Evolutionary conservation across 2,888 invertebrate genomes (phyloP).

Genomic region (Eretmocerus hayati): DNA sequence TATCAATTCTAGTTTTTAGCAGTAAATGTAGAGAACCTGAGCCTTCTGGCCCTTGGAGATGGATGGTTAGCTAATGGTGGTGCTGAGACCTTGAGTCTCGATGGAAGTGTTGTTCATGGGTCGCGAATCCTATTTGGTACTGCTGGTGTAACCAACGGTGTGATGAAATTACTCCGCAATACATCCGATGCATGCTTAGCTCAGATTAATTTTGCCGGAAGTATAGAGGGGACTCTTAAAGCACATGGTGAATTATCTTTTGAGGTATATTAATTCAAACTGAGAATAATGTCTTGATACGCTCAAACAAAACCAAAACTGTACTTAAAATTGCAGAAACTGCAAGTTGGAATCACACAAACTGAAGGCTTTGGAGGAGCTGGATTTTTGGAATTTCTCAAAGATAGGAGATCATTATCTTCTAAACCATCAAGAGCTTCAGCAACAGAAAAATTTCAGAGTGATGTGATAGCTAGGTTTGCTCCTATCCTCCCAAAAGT

Average conservation of each 20-base stretch:
- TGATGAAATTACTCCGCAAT: constrained; percentile 56
- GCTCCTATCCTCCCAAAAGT: constrained; percentile 78
- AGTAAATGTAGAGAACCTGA: constrained; percentile 69
- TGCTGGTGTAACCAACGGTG: constrained; percentile 59
- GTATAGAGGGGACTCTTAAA: constrained; percentile 69
- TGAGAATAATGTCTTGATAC: not conserved
- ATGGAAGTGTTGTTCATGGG: constrained; percentile 64
- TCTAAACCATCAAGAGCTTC: constrained; percentile 26
- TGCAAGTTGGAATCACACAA: constrained; percentile 57
- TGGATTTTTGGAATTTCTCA: constrained; percentile 41
- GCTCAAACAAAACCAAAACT: not conserved
- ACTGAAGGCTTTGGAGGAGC: constrained; percentile 49
- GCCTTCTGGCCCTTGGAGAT: constrained; percentile 58
- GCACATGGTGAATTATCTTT: constrained; percentile 80
- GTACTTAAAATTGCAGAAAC: constrained; percentile 50
- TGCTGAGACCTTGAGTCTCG: constrained; percentile 62
- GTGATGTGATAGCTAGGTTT: constrained; percentile 50
- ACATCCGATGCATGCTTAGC: constrained; percentile 61
- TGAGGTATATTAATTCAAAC: constrained; percentile 53
- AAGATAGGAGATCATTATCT: constrained; percentile 38
- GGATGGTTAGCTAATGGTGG: constrained; percentile 66
- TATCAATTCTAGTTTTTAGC: constrained; percentile 67
- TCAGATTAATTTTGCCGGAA: constrained; percentile 66
- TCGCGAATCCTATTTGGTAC: constrained; percentile 66
- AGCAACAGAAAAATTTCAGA: constrained; percentile 27